phyloP scores from a whole-genome alignment of 2,888 invertebrate genomes.

The Ptychoptera albimana region DNA sequence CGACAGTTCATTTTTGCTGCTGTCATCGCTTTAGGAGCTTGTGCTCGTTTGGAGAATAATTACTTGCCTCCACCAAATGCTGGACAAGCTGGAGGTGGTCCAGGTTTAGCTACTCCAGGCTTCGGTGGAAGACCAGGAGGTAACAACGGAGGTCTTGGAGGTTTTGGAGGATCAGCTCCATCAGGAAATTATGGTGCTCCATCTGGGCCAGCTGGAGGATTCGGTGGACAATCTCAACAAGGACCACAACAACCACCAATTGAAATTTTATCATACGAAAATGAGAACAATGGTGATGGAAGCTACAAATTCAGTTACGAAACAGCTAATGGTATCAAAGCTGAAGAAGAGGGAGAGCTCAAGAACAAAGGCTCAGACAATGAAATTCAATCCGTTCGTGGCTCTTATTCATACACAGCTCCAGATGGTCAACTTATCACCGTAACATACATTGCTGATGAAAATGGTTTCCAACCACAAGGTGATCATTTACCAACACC shows the following conservation, averaged over 20 bases:
- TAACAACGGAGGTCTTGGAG: slow-evolving; percentile 18
- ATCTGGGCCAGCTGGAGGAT: slow-evolving; percentile 12
- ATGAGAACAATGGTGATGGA: slow-evolving; percentile 41
- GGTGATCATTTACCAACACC: slow-evolving; percentile 42
- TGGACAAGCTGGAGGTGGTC: slow-evolving; percentile 28
- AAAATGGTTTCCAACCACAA: slow-evolving; percentile 46
- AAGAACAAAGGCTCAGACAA: slow-evolving; percentile 40
- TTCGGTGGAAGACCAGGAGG: slow-evolving; percentile 11
- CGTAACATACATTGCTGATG: slow-evolving; percentile 46
- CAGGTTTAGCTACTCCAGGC: slow-evolving; percentile 20
- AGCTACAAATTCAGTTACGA: slow-evolving; percentile 43
- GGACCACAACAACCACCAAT: slow-evolving; percentile 24
- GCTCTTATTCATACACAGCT: slow-evolving; percentile 45
- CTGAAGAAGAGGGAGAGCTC: slow-evolving; percentile 42
- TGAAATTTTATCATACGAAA: slow-evolving; percentile 38
- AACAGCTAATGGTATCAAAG: slow-evolving; percentile 45
- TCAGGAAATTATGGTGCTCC: not conserved
- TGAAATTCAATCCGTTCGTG: slow-evolving; percentile 39
- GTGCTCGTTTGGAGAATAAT: slow-evolving; percentile 37
- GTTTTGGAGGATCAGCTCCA: slow-evolving; percentile 10
- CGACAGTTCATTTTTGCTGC: slow-evolving; percentile 30
- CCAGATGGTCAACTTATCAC: slow-evolving; percentile 46
- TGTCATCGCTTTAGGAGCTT: slow-evolving; percentile 30
- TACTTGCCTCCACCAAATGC: slow-evolving; percentile 39
- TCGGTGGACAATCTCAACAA: slow-evolving; percentile 16